Evolutionary conservation across 2,797 vertebrate species (phyloP).

Genomic region (Euthynnus affinis): DNA sequence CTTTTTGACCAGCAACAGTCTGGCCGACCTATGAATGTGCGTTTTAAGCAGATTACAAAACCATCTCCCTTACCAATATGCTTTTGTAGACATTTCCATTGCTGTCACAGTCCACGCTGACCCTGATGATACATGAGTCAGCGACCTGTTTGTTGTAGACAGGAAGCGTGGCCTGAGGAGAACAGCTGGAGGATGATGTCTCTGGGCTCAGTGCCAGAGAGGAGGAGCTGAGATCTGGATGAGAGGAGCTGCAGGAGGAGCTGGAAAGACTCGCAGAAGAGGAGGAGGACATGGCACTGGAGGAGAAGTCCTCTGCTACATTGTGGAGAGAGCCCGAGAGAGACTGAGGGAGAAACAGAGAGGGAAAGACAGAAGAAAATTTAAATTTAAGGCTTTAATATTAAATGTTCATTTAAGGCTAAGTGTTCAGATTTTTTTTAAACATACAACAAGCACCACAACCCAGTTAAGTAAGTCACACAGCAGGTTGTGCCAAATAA

Average conservation of each 20-base stretch:
- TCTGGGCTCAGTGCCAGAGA: slow-evolving; percentile 66
- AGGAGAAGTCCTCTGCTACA: slow-evolving; percentile 74
- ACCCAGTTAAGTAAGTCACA: no score
- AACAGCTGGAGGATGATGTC: slow-evolving; percentile 53
- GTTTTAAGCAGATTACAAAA: neutral
- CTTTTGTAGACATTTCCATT: slow-evolving; percentile 93
- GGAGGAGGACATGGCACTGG: slow-evolving; percentile 47
- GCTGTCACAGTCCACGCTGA: slow-evolving; percentile 87
- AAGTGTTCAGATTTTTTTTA: no score
- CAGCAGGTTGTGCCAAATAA: no score
- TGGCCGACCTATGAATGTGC: neutral
- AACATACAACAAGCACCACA: neutral
- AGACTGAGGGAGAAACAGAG: slow-evolving; percentile 65
- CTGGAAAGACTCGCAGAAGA: slow-evolving; percentile 68
- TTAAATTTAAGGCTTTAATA: neutral
- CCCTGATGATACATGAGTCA: slow-evolving; percentile 89
- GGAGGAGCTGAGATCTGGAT: slow-evolving; percentile 77
- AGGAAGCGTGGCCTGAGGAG: slow-evolving; percentile 63
- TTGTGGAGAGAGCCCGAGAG: slow-evolving; percentile 83
- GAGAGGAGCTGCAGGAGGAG: slow-evolving; percentile 79
- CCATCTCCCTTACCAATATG: slow-evolving; percentile 87
- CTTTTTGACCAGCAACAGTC: neutral
- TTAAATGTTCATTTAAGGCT: neutral
- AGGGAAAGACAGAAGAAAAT: neutral
- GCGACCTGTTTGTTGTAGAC: slow-evolving; percentile 86